These are phyloP conservation scores for Brevimyrus niger DNA, from an alignment of 2,113 vertebrate genomes.

Conservation along the genomic window DNA sequence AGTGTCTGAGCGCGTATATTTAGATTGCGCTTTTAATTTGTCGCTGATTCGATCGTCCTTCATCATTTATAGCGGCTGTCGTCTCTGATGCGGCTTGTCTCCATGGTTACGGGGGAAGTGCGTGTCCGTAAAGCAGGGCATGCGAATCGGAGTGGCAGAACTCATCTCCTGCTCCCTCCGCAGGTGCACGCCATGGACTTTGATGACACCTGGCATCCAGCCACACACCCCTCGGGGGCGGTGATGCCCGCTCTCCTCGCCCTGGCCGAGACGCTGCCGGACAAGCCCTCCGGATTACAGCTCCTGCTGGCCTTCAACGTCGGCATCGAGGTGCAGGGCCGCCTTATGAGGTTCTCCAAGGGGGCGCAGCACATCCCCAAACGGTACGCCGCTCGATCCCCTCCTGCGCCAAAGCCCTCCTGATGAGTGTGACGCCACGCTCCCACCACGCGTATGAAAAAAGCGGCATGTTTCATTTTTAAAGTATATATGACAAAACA, in stretches of 20 bases:
- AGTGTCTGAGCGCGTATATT: not conserved
- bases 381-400: slow-evolving; percentile 55
- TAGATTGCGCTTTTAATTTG: not conserved
- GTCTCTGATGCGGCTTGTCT: not conserved
- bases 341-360: slow-evolving; percentile 75
- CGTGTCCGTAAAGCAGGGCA: not conserved
- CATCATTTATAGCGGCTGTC: not conserved
- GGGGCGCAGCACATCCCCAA: slow-evolving; percentile 85
- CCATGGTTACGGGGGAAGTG: not conserved
- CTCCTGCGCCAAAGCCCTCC: not conserved
- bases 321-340: slow-evolving; percentile 85
- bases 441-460: not conserved
- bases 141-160: not conserved
- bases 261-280: slow-evolving; percentile 63
- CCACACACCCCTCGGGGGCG: slow-evolving; percentile 89
- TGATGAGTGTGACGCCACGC: too few species aligned
- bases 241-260: slow-evolving; percentile 75
- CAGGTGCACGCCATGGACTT: slow-evolving; percentile 96
- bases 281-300: slow-evolving; percentile 70
- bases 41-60: not conserved
- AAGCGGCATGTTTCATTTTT: not conserved
- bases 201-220: slow-evolving; percentile 90
- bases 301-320: slow-evolving; percentile 85
- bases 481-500: not conserved
- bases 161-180: not conserved